Percentiles rank a stretch among this genome's conserved stretches.
Conservation (phyloP, 2,797 vertebrate genomes). For the Aphelocoma californica region DNA sequence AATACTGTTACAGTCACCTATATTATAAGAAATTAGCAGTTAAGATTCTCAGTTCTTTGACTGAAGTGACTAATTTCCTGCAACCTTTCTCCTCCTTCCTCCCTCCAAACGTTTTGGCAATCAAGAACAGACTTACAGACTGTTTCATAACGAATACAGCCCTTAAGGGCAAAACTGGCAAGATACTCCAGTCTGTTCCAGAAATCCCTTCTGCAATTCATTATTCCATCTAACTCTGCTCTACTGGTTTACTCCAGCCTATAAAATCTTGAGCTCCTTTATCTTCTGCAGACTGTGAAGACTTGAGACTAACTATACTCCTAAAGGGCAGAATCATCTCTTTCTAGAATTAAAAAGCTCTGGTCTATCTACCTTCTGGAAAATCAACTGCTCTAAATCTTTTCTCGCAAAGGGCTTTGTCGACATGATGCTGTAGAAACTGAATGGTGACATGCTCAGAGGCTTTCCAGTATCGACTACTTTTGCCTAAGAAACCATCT, state of each 20-base stretch:
- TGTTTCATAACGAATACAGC: background rate
- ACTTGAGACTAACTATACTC: background rate
- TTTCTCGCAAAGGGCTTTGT: background rate
- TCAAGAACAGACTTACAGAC: conserved; percentile 5
- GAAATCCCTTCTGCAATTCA: conserved; percentile 34
- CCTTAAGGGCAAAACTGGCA: conserved; percentile 24
- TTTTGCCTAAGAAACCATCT: background rate
- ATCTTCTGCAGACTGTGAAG: background rate
- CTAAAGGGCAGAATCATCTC: background rate
- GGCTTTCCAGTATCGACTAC: background rate
- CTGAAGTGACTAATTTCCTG: conserved; percentile 41
- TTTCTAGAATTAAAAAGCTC: background rate
- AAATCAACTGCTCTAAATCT: background rate
- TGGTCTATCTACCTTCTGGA: background rate
- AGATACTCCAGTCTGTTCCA: conserved; percentile 12
- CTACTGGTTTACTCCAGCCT: background rate
- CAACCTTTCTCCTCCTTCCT: conserved; percentile 43
- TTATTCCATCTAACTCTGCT: background rate
- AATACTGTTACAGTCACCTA: background rate
- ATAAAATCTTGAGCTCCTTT: background rate
- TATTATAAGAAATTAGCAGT: background rate
- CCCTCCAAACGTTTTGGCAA: conserved; percentile 22
- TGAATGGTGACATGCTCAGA: background rate
- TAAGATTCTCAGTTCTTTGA: background rate
- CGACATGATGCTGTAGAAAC: background rate